Conservation (phyloP, 2,797 vertebrate genomes). For the Gambelia wislizenii region DNA sequence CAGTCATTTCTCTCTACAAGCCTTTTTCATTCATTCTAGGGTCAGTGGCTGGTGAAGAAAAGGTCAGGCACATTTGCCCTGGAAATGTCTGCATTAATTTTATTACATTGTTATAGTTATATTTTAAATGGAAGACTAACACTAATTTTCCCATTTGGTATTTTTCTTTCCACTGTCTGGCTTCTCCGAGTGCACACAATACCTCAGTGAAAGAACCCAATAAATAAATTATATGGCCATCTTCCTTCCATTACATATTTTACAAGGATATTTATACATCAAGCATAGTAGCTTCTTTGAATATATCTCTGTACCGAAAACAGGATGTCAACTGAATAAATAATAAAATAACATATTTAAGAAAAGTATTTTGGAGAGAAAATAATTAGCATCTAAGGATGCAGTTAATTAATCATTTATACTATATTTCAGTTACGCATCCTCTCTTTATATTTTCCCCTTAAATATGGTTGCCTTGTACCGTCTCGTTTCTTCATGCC, state of each 20-base stretch:
- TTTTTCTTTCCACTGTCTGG: constrained; percentile 69
- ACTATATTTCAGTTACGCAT: background rate
- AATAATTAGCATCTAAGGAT: background rate
- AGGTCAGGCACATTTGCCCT: constrained; percentile 86
- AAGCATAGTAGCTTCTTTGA: background rate
- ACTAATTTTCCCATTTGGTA: constrained; percentile 78
- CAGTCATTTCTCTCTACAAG: constrained; percentile 83
- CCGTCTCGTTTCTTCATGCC: background rate
- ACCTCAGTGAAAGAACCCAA: constrained; percentile 54
- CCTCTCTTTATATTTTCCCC: background rate
- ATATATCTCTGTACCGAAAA: background rate
- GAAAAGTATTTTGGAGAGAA: background rate
- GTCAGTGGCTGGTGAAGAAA: constrained; percentile 85
- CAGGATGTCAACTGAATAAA: background rate
- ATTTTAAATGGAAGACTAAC: constrained; percentile 81
- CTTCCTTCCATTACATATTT: constrained; percentile 44
- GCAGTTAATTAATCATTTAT: background rate
- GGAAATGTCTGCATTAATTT: constrained; percentile 87
- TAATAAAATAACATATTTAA: background rate
- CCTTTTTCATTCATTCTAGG: constrained; percentile 82
- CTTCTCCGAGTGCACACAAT: constrained; percentile 66
- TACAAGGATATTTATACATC: constrained; percentile 7
- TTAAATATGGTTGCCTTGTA: background rate
- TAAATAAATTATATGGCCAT: constrained; percentile 34
- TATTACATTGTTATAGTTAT: constrained; percentile 85